Conservation (phyloP, 2,113 vertebrate genomes). For the Cyphomyrus plagiostoma region DNA sequence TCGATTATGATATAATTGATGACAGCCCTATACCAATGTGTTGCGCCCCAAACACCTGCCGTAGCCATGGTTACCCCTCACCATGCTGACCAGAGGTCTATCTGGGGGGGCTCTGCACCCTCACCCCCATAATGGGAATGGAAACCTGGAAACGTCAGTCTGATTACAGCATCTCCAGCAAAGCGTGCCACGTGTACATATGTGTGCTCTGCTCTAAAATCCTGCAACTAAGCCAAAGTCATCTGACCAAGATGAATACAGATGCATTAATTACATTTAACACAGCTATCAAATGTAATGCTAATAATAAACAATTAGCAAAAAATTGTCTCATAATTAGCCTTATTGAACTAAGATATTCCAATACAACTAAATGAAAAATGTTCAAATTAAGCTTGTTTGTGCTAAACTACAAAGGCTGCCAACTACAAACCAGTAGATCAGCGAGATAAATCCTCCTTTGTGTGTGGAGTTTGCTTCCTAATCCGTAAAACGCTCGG, state of each 20-base stretch:
- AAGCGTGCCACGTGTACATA: background rate
- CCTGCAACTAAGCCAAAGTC: background rate
- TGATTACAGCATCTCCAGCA: background rate
- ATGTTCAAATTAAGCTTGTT: background rate
- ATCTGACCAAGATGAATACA: background rate
- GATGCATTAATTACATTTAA: background rate
- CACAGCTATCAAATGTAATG: background rate
- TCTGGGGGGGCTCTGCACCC: background rate
- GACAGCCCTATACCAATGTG: background rate
- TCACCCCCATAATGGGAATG: background rate
- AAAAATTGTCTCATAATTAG: background rate
- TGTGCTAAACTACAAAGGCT: background rate
- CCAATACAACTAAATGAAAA: background rate
- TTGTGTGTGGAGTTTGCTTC: background rate
- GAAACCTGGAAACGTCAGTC: background rate
- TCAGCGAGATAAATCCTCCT: background rate
- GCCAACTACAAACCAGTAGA: background rate
- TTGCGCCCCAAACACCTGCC: background rate
- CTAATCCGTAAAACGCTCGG: background rate
- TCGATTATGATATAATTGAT: background rate
- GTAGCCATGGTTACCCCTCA: background rate
- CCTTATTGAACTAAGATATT: conserved; percentile 2
- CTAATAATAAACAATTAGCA: background rate
- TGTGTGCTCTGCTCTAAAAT: background rate
- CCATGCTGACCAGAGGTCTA: background rate